These are phyloP conservation scores for Seira musarum DNA, from an alignment of 2,888 invertebrate species.

Conservation along the genomic window DNA sequence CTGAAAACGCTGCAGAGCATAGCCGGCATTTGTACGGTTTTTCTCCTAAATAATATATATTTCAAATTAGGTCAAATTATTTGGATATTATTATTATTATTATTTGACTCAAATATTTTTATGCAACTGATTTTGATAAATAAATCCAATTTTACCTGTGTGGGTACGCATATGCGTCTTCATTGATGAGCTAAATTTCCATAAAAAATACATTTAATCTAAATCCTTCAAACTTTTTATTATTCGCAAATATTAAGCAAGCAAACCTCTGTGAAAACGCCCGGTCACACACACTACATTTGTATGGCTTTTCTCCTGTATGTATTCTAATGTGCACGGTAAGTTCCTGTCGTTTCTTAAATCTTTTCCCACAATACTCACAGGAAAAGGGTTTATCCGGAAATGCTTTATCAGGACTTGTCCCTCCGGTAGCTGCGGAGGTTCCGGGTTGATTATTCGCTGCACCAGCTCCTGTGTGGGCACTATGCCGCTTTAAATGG, in stretches of 20 bases:
- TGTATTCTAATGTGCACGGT: slow-evolving; percentile 58
- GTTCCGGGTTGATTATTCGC: slow-evolving; percentile 14
- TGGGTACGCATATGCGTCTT: slow-evolving; percentile 56
- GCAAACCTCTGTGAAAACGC: slow-evolving; percentile 58
- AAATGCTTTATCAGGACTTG: slow-evolving; percentile 30
- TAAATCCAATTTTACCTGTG: no score
- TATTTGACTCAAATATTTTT: no score
- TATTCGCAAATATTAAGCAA: no score
- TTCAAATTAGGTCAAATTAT: no score
- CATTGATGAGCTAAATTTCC: slow-evolving; percentile 52
- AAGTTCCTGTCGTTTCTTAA: slow-evolving; percentile 55
- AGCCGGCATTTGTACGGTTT: slow-evolving; percentile 53
- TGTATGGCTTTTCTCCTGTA: slow-evolving; percentile 58
- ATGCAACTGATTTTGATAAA: no score
- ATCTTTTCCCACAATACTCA: slow-evolving; percentile 56
- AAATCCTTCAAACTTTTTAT: no score
- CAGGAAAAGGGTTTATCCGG: slow-evolving; percentile 58
- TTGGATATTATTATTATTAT: no score
- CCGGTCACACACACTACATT: slow-evolving; percentile 54
- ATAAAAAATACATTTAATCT: no score
- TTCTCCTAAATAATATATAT: no score
- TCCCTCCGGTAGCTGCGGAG: slow-evolving; percentile 19
- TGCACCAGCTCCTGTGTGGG: slow-evolving; percentile 43
- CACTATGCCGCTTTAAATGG: slow-evolving; percentile 53
- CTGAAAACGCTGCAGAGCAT: slow-evolving; percentile 49